phyloP scores from a whole-genome alignment of 1,140 invertebrate genomes.

The Diuraphis noxia region DNA sequence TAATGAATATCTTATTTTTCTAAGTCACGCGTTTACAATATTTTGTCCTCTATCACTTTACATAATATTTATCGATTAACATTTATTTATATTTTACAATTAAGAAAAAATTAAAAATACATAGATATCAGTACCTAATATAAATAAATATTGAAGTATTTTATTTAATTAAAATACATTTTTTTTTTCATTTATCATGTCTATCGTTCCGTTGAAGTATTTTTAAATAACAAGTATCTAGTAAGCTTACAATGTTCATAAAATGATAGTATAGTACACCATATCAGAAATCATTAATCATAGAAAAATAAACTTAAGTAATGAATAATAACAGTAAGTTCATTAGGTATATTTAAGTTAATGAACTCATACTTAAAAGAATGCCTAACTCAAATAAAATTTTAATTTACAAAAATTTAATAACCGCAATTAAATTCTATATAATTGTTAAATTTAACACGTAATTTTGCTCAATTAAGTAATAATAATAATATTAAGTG shows the following conservation, averaged over 20 bases:
- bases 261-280: background rate
- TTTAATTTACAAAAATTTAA: background rate
- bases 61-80: background rate
- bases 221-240: constrained; percentile 1
- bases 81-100: background rate
- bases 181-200: background rate
- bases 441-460: too few species aligned
- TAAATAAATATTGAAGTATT: background rate
- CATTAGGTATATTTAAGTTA: background rate
- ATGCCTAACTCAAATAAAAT: background rate
- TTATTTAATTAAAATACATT: background rate
- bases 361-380: background rate
- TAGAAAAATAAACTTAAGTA: background rate
- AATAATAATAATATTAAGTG: background rate
- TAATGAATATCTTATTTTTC: background rate
- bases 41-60: background rate
- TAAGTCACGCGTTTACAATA: background rate
- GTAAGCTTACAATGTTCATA: background rate
- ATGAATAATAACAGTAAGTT: background rate
- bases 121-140: background rate
- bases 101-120: background rate
- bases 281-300: background rate
- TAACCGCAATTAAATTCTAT: background rate
- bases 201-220: background rate
- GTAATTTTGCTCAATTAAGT: background rate